These are phyloP conservation scores for Poicephalus meyeri DNA, from an alignment of 2,113 vertebrate genomes.

Conservation along the genomic window DNA sequence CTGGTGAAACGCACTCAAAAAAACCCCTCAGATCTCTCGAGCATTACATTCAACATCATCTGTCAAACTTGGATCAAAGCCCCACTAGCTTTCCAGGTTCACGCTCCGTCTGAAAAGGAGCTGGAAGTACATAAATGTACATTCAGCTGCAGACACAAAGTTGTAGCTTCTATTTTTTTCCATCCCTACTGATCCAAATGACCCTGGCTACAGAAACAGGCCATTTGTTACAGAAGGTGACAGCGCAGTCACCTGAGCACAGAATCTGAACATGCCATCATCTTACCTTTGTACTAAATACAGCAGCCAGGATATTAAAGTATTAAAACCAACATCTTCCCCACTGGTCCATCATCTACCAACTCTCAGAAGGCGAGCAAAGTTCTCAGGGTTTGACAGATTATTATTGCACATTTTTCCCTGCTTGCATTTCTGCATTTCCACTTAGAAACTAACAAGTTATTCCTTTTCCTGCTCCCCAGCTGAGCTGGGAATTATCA, in stretches of 20 bases:
- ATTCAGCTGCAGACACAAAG: background rate
- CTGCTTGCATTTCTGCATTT: background rate
- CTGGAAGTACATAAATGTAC: background rate
- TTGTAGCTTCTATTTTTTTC: background rate
- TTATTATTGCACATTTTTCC: background rate
- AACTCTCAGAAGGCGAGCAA: background rate
- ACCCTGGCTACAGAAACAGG: background rate
- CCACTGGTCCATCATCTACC: background rate
- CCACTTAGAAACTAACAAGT: fast-evolving
- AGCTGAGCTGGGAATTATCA: background rate
- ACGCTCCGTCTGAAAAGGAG: background rate
- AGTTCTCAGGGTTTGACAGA: background rate
- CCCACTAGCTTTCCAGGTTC: background rate
- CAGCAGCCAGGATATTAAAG: background rate
- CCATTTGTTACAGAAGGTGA: background rate
- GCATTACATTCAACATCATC: background rate
- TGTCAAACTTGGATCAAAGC: background rate
- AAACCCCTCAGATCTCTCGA: background rate
- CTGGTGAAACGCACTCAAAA: background rate
- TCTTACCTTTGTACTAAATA: background rate
- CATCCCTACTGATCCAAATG: background rate
- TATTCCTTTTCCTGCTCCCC: background rate
- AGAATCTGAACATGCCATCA: background rate
- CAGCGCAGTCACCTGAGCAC: background rate
- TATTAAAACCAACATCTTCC: background rate